Percentiles rank a stretch among this genome's conserved stretches.
Evolutionary conservation across 2,888 invertebrate species (phyloP).

Genomic region (Leucoptera coffeella): DNA sequence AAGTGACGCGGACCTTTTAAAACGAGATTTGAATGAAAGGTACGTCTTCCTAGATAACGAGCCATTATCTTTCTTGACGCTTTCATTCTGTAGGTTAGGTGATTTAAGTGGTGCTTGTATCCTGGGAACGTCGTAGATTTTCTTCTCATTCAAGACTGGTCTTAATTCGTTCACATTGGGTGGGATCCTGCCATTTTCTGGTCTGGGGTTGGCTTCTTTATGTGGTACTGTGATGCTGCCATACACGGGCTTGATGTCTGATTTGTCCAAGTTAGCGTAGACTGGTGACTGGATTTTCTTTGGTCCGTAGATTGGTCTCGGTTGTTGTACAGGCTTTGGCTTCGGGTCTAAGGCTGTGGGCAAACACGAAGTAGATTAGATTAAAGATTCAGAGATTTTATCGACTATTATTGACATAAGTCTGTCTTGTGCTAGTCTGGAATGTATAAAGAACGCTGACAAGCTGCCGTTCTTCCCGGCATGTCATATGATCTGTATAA

Average conservation of each 20-base stretch:
- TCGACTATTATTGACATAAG: no score
- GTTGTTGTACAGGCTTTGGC: no score
- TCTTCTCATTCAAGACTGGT: not conserved
- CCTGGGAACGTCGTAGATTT: conserved; percentile 19
- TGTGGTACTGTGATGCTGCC: conserved; percentile 27
- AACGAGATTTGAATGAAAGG: conserved; percentile 57
- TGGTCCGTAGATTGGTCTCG: conserved; percentile 14
- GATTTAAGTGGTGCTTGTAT: conserved; percentile 15
- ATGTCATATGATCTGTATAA: no score
- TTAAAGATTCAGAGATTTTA: no score
- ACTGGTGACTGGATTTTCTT: conserved; percentile 15
- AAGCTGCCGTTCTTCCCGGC: no score
- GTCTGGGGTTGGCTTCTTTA: conserved; percentile 17
- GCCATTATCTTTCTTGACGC: conserved; percentile 25
- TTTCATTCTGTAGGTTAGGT: conserved; percentile 21
- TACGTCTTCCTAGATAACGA: conserved; percentile 40
- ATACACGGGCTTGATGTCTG: conserved; percentile 20
- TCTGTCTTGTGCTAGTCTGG: no score
- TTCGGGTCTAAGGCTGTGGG: no score
- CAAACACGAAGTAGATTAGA: conserved; percentile 5
- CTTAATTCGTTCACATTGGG: no score
- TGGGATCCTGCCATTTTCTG: no score
- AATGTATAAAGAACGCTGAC: no score
- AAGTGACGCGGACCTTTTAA: conserved; percentile 55
- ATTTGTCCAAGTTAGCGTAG: conserved; percentile 30